Conservation (phyloP, 2,888 invertebrate species). For the Chesias legatella region DNA sequence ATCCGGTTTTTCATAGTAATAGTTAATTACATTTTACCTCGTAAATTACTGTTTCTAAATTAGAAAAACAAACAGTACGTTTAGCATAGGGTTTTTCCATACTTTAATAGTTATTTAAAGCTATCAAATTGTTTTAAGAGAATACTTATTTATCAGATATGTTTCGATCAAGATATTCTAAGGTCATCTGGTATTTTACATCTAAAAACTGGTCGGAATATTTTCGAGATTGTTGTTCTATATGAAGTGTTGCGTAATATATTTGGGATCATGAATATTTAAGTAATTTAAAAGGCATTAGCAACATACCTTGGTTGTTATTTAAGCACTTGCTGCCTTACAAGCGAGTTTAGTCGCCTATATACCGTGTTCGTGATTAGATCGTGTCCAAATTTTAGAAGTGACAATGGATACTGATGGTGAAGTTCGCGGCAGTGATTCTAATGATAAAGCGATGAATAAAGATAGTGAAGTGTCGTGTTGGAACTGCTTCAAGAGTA, state of each 20-base stretch:
- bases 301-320: constrained; percentile 38
- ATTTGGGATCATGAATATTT: constrained; percentile 47
- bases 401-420: constrained; percentile 31
- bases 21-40: no score
- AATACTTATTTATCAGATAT: background rate
- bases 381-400: constrained; percentile 2
- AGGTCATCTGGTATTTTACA: constrained; percentile 28
- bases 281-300: constrained; percentile 60
- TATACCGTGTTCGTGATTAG: constrained; percentile 23
- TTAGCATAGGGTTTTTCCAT: no score
- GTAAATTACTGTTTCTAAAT: no score
- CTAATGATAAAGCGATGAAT: constrained; percentile 30
- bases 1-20: no score
- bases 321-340: constrained; percentile 47
- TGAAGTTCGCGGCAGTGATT: constrained; percentile 27
- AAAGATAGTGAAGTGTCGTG: constrained; percentile 50
- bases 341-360: constrained; percentile 47
- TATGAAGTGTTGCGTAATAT: constrained; percentile 46
- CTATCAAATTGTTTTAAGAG: background rate
- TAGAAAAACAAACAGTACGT: no score
- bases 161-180: constrained; percentile 19
- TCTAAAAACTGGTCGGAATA: constrained; percentile 32
- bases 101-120: background rate
- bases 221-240: constrained; percentile 36
- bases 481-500: constrained; percentile 62